Evolutionary conservation across 2,797 vertebrate genomes (phyloP), one percentile per base, ranked within the genome.

Genomic region (Buceros bicornis): DNA sequence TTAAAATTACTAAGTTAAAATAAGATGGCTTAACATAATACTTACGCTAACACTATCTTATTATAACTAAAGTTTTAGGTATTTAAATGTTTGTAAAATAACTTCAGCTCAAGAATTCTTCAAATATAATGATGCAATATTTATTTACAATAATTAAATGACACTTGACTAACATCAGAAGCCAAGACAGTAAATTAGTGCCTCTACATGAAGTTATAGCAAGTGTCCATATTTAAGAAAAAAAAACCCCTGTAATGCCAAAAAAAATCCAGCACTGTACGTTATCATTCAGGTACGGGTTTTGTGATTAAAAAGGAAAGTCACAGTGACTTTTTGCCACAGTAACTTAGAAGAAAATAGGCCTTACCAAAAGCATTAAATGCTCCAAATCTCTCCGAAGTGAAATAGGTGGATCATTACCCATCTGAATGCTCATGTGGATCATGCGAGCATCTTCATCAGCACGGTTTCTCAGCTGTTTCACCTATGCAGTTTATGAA

Each of bases 381-480:
- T 99, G 99, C 72, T 99, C 99, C 58, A 99, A 97, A 95, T 99
- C 99, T 93, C 98, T 99, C 43, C 99, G 98, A 72, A 99, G 88
- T 1, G 99, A 98, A 33, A 99, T 97, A 14, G 99, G 99, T 31
- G 99, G 99, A 64, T 99, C 99, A 2, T 99, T 99, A 50, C 99
- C 99, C 99, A 99, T 99, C 98, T 99, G 99, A 72, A 99, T 95
- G 25, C 99, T 99, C 99, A 99, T 99, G 95, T 99, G 99, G 90
- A 99, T 98, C 95, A 99, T 98, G 54, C 99, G 98, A 87, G 99
- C 99, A 65, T 99, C 99, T 95, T 99, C 99, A 90, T 99, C 99
- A 3, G 99, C 99, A 60, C 99, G 99, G 94, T 99, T 99, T 90
- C 99, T 98, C 83, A 99, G 98, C 81, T 99, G 99, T 89, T 99